A percentile compares a stretch with the other conserved stretches of the same genome.
These are phyloP conservation scores for Arge pagana DNA, from an alignment of 2,888 invertebrate genomes.

Conservation along the genomic window DNA sequence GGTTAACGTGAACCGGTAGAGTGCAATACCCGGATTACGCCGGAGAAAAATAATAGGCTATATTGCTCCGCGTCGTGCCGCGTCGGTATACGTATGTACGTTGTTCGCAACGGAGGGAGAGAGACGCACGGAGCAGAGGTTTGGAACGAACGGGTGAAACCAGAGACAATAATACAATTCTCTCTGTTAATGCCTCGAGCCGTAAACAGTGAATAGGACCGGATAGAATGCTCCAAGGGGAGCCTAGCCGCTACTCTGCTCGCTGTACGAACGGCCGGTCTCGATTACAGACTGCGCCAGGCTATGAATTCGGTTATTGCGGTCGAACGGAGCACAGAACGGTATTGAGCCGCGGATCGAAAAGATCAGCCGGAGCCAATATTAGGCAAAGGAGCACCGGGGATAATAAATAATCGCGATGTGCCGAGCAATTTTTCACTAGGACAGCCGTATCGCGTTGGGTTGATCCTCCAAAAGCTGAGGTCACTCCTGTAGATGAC, in stretches of 20 bases:
- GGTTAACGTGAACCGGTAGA: not conserved
- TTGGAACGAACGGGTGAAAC: conserved; percentile 18
- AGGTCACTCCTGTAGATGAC: too few relatives aligned
- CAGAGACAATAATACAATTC: conserved; percentile 51
- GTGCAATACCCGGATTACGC: conserved; percentile 18
- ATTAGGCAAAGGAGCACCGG: too few relatives aligned
- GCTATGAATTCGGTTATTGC: conserved; percentile 21
- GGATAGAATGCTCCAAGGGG: conserved; percentile 51
- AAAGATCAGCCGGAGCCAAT: too few relatives aligned
- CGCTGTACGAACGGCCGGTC: conserved; percentile 6
- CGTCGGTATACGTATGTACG: conserved; percentile 5
- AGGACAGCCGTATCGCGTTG: too few relatives aligned
- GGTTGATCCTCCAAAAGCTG: too few relatives aligned
- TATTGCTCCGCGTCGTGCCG: conserved; percentile 19
- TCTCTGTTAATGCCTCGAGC: conserved; percentile 49
- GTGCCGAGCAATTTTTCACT: too few relatives aligned
- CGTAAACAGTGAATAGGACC: conserved; percentile 52
- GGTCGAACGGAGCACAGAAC: conserved; percentile 11
- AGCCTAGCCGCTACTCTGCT: conserved; percentile 29
- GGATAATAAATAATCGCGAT: too few relatives aligned
- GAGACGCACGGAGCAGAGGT: conserved; percentile 26
- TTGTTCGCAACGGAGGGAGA: too few relatives aligned
- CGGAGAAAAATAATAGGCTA: conserved; percentile 20
- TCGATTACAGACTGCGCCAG: conserved; percentile 18
- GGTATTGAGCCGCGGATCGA: conserved; percentile 11